Evolutionary conservation across 2,113 vertebrate genomes (phyloP), one percentile per base, ranked within the genome.

Genomic region (Anoplopoma fimbria): DNA sequence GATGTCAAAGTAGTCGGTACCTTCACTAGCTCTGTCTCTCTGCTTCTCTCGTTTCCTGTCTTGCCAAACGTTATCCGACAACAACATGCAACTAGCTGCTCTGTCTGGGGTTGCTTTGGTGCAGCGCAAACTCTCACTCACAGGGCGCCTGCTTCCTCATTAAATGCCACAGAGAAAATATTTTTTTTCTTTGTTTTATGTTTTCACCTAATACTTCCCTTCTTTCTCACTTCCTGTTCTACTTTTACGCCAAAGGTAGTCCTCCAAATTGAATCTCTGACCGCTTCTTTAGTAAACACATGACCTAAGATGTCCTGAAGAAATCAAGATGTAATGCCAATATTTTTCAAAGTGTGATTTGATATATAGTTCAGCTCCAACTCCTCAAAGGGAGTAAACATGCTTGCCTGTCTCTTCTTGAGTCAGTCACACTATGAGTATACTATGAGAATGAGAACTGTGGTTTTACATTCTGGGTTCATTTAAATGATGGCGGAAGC

Each of bases 31-130:
- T 84, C 55, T 36, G 2, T 69, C 45, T 69, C 47, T 51, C 68
- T 53, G 47, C 45, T 51, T 82, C 29, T 75, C 81, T 91, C 63
- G 65, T 81, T 93, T 93, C 91, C 94, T 91, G 91, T 92, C 84
- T 91, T 87, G 74, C 88, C 84, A 73, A 85, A 85, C 36, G 81
- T 78, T 42, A 84, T 75, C 65, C 33, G 58, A 63, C 75, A 82
- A 76, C 81, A 88, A 63, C 84, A 75, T 13, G 58, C 27, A 14
- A 27, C 40, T 13, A 23, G 33, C 53, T 73, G 73, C 75, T 75
- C 55, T 61, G 40, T 88, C 87, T 78, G 80, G 78, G 82, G 87
- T 92, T 77, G 71, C 75, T 63, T 23, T 78, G 69, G 75, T 72
- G 51, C 83, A 75, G 79, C 42, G 17, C 38, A 17, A 15, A 63